Evolutionary conservation across 1,140 invertebrate genomes (phyloP).

Genomic region (Sarcophaga bullata): DNA sequence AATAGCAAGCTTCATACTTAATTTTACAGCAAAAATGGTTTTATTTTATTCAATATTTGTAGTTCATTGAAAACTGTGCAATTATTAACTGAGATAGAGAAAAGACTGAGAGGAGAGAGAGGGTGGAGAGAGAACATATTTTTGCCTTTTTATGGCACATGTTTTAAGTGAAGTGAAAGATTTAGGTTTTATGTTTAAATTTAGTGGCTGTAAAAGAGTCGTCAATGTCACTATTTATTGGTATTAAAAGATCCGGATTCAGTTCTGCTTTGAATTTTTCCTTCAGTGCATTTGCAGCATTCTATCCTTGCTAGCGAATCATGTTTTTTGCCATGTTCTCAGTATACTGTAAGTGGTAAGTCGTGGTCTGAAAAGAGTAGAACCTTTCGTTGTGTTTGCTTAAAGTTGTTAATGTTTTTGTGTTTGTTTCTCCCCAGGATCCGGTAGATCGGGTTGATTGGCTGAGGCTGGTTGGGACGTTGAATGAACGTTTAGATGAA

Average conservation of each 20-base stretch:
- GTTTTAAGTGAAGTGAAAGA: too few species aligned
- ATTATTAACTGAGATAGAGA: too few species aligned
- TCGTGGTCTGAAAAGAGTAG: constrained; percentile 48
- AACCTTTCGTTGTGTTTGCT: constrained; percentile 47
- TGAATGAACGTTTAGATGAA: constrained; percentile 14
- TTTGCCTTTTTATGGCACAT: too few species aligned
- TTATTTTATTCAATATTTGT: too few species aligned
- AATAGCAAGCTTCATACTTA: too few species aligned
- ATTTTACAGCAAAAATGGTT: too few species aligned
- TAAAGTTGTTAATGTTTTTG: neutral
- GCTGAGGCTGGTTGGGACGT: neutral
- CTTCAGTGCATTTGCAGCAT: constrained; percentile 52
- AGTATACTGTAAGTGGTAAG: constrained; percentile 4
- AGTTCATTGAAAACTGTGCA: too few species aligned
- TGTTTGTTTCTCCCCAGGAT: constrained; percentile 1
- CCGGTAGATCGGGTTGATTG: constrained; percentile 24
- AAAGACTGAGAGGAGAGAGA: too few species aligned
- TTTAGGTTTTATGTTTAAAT: constrained; percentile 55
- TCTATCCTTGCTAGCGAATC: neutral
- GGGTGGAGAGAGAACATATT: too few species aligned
- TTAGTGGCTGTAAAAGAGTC: constrained; percentile 66
- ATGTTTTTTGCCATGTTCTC: neutral
- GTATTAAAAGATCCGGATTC: constrained; percentile 64
- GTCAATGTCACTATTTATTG: constrained; percentile 66
- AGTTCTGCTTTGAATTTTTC: constrained; percentile 54